Conservation (phyloP, 92 coral and sea anemone species). For the Porites lobata region DNA sequence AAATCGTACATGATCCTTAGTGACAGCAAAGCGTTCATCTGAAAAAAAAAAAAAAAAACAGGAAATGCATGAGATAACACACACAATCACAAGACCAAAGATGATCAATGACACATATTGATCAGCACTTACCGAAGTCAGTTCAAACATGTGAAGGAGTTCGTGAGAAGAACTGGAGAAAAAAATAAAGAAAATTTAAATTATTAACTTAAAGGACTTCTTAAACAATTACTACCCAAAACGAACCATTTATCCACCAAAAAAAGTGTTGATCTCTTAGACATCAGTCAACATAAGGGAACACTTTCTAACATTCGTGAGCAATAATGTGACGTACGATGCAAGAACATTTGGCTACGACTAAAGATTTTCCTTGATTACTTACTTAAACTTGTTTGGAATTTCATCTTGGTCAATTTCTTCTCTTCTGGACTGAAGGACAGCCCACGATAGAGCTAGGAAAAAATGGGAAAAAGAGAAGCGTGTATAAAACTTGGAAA, state of each 20-base stretch:
- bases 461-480: conserved; percentile 2
- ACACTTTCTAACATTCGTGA: too few species aligned
- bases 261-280: too few species aligned
- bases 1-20: conserved; percentile 97
- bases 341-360: too few species aligned
- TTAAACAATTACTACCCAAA: too few species aligned
- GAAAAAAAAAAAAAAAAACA: conserved; percentile 4
- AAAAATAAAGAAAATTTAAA: background rate
- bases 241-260: too few species aligned
- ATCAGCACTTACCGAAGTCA: conserved; percentile 69
- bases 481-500: background rate
- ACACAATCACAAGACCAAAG: too few species aligned
- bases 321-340: too few species aligned
- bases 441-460: conserved; percentile 86
- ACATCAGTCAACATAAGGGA: too few species aligned
- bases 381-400: conserved; percentile 92
- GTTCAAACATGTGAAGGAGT: conserved; percentile 85
- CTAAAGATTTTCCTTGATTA: background rate
- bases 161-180: conserved; percentile 85
- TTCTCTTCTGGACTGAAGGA: conserved; percentile 80
- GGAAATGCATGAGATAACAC: background rate
- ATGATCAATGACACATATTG: background rate
- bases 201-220: too few species aligned
- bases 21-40: conserved; percentile 87
- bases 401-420: conserved; percentile 92